These are phyloP conservation scores for Boleophthalmus pectinirostris DNA, from an alignment of 2,113 vertebrate genomes.

Conservation along the genomic window DNA sequence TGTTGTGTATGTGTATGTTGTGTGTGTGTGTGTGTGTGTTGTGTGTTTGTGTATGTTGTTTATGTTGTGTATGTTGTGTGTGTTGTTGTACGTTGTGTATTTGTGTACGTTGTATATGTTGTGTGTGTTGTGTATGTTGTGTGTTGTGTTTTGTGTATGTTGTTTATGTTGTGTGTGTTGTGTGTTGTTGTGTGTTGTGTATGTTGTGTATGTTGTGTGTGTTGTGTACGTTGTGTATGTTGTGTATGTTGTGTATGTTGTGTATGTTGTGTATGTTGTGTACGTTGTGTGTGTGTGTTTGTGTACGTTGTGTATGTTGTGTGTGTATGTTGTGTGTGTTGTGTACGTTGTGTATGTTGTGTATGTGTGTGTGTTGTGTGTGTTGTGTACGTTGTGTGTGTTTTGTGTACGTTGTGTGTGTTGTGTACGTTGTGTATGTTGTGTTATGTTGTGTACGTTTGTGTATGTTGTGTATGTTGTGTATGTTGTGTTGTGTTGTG, in stretches of 20 bases:
- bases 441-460: slow-evolving; percentile 43
- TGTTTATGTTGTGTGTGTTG: slow-evolving; percentile 16
- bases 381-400: slow-evolving; percentile 33
- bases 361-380: no score
- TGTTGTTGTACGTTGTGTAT: no score
- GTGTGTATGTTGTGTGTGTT: no score
- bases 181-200: no score
- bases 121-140: slow-evolving; percentile 41
- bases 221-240: slow-evolving; percentile 32
- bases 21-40: no score
- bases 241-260: slow-evolving; percentile 41
- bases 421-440: slow-evolving; percentile 29
- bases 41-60: no score
- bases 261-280: slow-evolving; percentile 5
- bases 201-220: slow-evolving; percentile 21
- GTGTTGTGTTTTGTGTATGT: slow-evolving; percentile 33
- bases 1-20: slow-evolving; percentile 28
- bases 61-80: slow-evolving; percentile 25
- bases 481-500: no score
- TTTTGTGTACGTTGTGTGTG: no score
- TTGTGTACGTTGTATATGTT: slow-evolving; percentile 28
- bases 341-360: slow-evolving; percentile 30
- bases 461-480: slow-evolving; percentile 8
- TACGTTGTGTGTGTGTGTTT: no score
- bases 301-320: slow-evolving; percentile 30